phyloP scores from a whole-genome alignment of 2,797 vertebrate genomes.

The Aplochiton taeniatus region DNA sequence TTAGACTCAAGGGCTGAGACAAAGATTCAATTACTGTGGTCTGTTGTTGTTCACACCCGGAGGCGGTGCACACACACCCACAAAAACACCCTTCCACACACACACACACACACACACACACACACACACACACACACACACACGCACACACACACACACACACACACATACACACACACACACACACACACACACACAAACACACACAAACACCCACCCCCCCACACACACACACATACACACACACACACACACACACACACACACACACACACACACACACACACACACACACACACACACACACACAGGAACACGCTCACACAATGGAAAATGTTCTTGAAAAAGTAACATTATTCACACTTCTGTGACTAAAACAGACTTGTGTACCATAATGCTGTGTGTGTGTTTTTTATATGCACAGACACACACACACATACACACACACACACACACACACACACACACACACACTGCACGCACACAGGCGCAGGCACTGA shows the following conservation, averaged over 20 bases:
- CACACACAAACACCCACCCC: conserved; percentile 23
- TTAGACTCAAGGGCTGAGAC: conserved; percentile 52
- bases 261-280: background rate
- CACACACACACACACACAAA: conserved; percentile 25
- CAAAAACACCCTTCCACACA: conserved; percentile 6
- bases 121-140: too few relatives aligned
- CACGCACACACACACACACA: too few relatives aligned
- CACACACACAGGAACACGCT: conserved; percentile 43
- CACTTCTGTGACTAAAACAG: too few relatives aligned
- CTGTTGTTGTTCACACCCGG: conserved; percentile 76
- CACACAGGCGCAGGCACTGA: conserved; percentile 17
- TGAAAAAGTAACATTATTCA: too few relatives aligned
- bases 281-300: conserved; percentile 30
- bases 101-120: background rate
- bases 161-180: conserved; percentile 25
- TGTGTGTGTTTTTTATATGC: conserved; percentile 15
- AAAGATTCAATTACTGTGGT: conserved; percentile 77
- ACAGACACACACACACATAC: background rate
- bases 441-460: conserved; percentile 1
- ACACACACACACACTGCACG: conserved; percentile 46
- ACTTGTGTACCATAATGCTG: too few relatives aligned
- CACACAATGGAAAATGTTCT: conserved; percentile 29
- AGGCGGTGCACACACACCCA: conserved; percentile 55
- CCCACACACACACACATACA: conserved; percentile 24
- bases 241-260: background rate